Evolutionary conservation across 1,140 invertebrate species (phyloP), one percentile per base, ranked within the genome.

Genomic region (Aphelenchoides besseyi): DNA sequence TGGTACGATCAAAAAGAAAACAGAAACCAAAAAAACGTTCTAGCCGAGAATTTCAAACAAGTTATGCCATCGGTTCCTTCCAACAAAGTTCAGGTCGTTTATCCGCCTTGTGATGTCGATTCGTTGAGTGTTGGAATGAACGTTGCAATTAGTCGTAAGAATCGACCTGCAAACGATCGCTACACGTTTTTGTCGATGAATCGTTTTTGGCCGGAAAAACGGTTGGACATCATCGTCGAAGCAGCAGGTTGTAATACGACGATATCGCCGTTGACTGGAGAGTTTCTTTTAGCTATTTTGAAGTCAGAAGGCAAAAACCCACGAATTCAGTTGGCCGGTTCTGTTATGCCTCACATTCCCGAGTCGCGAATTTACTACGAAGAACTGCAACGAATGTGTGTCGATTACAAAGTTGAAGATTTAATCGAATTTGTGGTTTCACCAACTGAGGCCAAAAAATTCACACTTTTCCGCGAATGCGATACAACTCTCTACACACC

Each of bases 131-230:
- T 70, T 35, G 52, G 28, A 2, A 54, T 53, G 8, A 32, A 30
- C 9, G 57, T 35, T 28, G 61, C 80, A 32, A 67, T 79, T 26
- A 78, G 74, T 53, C 73, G 81, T 23, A 73, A 70, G 61, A 18
- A 71, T 1, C 70, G 82, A 2, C 28, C 76, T 12, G 53, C 28
- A 16, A 83, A 83, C 72, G 48, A 70, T 1, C 67, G 62, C 12
- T 83, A 83, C 68, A 66, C 74, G 1, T 83, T 83, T 63, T 69
- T 83, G 12, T 83, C 82, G 48, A 83, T 83, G 80, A 83, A 83
- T 71, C 79, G 82, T 33, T 83, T 83, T 64, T 83, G 82, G 82
- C 82, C 82, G 12, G 82, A 83, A 64, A 83, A 83, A 53, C 79
- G 82, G n/a, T 66, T 83, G 5, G 82, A 83, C 54, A 84, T 83